Base-by-base conservation (phyloP, 2,797 vertebrate genomes). In the Silurus aristotelis region DNA sequence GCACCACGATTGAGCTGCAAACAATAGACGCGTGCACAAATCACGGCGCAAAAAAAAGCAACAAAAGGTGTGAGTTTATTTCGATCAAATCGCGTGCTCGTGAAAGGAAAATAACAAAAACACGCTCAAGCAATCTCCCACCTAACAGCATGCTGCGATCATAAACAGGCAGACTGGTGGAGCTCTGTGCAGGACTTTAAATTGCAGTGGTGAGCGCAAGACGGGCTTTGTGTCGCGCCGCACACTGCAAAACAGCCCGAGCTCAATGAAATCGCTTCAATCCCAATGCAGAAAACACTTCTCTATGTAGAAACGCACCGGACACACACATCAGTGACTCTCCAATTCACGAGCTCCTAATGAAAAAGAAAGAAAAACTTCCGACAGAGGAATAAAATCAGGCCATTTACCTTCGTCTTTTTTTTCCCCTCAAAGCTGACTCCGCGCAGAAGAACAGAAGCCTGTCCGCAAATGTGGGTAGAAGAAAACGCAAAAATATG, bases 351-450 rank as follows among this genome's bases (percentile, higher is more conserved):
- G 31, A 46, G 12, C 27, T 52, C 20, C 46, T 46, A 60, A 25
- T 6, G 5, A 15, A 10, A 70, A 38, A 78, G 85, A 76, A 81
- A n/a, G 56, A 20, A 79, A 87, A 86, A 86, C 85, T 90, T 85
- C 83, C 48, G 85, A 66, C 73, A 75, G 83, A 60, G 43, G n/a
- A 86, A 70, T 84, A 89, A 89, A 83, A 64, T 27, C 87, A 87
- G 72, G 78, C 82, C 60, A 78, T 81, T 91, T 90, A 91, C 91
- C 91, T 90, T 89, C 79, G 48, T 68, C 48, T 52, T 52, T 52
- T 68, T 56, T 58, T 27, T 48, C 78, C 82, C 83, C 83, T 76
- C 86, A 76, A 83, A 67, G 85, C 60, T 60, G 89, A 88, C 81
- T 87, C 86, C 85, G 84, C 56, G 58, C 85, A 66, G 86, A 81